These are phyloP conservation scores for Sander vitreus DNA, from an alignment of 2,113 vertebrate species.

Conservation along the genomic window DNA sequence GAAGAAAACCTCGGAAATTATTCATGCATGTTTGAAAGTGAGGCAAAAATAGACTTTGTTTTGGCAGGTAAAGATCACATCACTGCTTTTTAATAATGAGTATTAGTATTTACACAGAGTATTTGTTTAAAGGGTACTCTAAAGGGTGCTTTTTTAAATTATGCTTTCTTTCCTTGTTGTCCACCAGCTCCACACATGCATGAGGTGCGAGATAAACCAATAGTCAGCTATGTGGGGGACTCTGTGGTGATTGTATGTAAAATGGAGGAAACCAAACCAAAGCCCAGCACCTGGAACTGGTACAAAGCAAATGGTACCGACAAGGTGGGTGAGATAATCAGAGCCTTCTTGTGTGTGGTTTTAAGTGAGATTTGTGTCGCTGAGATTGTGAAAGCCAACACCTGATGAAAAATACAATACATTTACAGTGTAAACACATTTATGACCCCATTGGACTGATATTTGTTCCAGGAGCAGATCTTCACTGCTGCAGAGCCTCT, in stretches of 20 bases:
- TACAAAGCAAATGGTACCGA: constrained; percentile 76
- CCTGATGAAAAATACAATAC: background rate
- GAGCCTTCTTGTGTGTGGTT: background rate
- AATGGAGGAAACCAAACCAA: constrained; percentile 56
- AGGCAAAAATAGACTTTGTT: constrained; percentile 70
- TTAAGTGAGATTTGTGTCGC: background rate
- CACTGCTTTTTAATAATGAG: background rate
- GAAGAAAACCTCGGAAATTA: constrained; percentile 76
- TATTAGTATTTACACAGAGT: background rate
- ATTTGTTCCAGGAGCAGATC: constrained; percentile 62
- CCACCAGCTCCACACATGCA: constrained; percentile 73
- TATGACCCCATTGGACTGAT: background rate
- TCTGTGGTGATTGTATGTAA: constrained; percentile 74
- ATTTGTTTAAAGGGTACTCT: background rate
- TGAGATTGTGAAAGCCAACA: background rate
- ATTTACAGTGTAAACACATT: background rate
- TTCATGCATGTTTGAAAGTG: constrained; percentile 76
- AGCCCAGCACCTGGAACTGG: constrained; percentile 80
- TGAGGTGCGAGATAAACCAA: constrained; percentile 76
- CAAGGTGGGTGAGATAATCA: constrained; percentile 62
- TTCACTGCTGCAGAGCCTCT: constrained; percentile 20
- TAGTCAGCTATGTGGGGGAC: constrained; percentile 81
- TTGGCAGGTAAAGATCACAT: constrained; percentile 72
- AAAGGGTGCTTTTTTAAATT: background rate
- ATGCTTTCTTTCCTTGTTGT: background rate